These are phyloP conservation scores for Eulemur albifrons DNA, from an alignment of 2,797 vertebrate genomes.

Conservation along the genomic window DNA sequence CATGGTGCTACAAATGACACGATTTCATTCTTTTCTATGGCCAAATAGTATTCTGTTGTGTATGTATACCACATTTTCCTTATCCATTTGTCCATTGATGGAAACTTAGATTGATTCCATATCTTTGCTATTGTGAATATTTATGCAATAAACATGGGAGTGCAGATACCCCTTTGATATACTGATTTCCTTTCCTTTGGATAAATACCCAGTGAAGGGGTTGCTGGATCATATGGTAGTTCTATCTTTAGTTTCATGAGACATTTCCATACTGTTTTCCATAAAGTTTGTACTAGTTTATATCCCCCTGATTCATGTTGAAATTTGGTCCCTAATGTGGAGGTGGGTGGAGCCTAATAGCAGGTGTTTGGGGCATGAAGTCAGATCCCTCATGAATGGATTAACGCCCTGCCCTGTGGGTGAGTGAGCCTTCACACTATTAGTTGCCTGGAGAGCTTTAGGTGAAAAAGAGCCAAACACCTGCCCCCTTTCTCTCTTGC, in stretches of 20 bases:
- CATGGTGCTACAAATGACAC: background rate
- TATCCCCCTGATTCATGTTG: background rate
- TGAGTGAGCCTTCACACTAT: background rate
- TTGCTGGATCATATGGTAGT: background rate
- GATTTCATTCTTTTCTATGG: background rate
- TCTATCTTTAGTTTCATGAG: background rate
- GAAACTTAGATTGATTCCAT: background rate
- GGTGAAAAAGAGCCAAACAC: background rate
- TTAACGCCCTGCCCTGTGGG: background rate
- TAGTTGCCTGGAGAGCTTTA: background rate
- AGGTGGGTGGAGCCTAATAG: background rate
- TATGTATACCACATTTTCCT: background rate
- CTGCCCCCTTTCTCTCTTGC: background rate
- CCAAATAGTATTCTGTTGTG: background rate
- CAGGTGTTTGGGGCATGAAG: background rate
- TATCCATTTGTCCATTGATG: no score
- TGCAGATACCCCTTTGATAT: background rate
- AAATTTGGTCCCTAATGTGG: background rate
- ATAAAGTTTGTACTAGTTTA: background rate
- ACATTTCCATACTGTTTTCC: background rate
- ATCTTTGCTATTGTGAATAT: background rate
- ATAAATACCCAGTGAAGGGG: background rate
- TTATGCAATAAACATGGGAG: background rate
- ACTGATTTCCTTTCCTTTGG: background rate
- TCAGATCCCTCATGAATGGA: background rate